These are phyloP conservation scores for Euplagia quadripunctaria DNA, from an alignment of 2,888 invertebrate genomes.

Conservation along the genomic window DNA sequence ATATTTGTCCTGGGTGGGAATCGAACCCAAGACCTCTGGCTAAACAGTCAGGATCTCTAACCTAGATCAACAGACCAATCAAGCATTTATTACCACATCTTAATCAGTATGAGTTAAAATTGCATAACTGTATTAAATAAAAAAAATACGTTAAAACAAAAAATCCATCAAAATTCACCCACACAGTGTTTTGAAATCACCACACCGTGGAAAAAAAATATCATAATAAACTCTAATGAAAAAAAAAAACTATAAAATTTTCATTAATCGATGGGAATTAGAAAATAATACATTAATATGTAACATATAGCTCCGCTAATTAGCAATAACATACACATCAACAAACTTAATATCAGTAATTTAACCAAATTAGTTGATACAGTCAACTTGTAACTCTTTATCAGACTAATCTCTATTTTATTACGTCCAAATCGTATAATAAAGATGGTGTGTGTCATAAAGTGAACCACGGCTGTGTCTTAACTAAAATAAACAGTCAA, in stretches of 20 bases:
- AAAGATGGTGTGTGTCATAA: slow-evolving; percentile 38
- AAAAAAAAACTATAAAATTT: slow-evolving; percentile 24
- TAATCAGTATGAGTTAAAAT: too few relatives aligned
- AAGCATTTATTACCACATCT: too few relatives aligned
- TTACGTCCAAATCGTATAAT: slow-evolving; percentile 40
- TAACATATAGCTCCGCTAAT: slow-evolving; percentile 31
- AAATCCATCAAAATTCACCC: slow-evolving; percentile 8
- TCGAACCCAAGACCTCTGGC: too few relatives aligned
- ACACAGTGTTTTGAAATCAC: slow-evolving; percentile 26
- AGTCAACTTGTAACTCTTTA: slow-evolving; percentile 35
- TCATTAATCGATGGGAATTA: slow-evolving; percentile 24
- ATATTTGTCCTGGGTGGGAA: too few relatives aligned
- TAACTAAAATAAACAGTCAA: slow-evolving; percentile 46
- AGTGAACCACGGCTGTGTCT: slow-evolving; percentile 32
- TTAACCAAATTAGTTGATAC: slow-evolving; percentile 40
- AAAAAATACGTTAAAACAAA: too few relatives aligned
- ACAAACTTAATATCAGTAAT: slow-evolving; percentile 28
- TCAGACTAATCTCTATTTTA: slow-evolving; percentile 44
- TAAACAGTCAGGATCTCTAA: too few relatives aligned
- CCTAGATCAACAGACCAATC: too few relatives aligned
- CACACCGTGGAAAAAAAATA: slow-evolving; percentile 15
- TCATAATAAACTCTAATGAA: slow-evolving; percentile 8
- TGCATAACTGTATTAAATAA: too few relatives aligned
- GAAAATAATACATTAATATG: slow-evolving; percentile 27
- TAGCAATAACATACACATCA: slow-evolving; percentile 32